Conservation (phyloP, 2,113 vertebrate genomes). For the Phocoena sinus region DNA sequence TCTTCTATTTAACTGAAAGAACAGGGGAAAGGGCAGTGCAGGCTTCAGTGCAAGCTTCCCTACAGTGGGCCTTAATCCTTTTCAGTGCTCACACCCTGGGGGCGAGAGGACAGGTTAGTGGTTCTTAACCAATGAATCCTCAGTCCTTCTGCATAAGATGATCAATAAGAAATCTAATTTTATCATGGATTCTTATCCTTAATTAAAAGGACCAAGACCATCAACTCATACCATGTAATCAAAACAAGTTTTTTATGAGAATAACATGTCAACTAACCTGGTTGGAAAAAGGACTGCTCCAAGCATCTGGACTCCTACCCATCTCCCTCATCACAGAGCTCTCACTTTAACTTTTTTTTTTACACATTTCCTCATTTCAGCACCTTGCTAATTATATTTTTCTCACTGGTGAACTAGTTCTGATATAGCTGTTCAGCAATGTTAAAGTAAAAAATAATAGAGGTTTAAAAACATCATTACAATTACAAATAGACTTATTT, state of each 20-base stretch:
- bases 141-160: not conserved
- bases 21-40: slow-evolving; percentile 65
- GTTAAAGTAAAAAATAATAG: not conserved
- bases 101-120: slow-evolving; percentile 62
- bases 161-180: slow-evolving; percentile 54
- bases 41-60: slow-evolving; percentile 58
- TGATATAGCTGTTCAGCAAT: not conserved
- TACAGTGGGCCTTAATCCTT: slow-evolving; percentile 70
- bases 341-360: not conserved
- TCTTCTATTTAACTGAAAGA: slow-evolving; percentile 63
- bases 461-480: not conserved
- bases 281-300: not conserved
- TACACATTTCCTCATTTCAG: not conserved
- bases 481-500: not conserved
- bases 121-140: slow-evolving; percentile 47
- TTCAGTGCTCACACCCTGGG: slow-evolving; percentile 41
- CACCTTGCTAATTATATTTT: slow-evolving; percentile 8
- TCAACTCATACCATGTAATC: slow-evolving; percentile 9
- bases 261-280: not conserved
- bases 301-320: not conserved
- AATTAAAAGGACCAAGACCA: slow-evolving; percentile 43
- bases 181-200: slow-evolving; percentile 20
- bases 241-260: not conserved
- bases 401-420: not conserved
- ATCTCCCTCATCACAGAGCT: not conserved